Conservation (phyloP, 2,888 invertebrate species). For the Gerris lacustris region DNA sequence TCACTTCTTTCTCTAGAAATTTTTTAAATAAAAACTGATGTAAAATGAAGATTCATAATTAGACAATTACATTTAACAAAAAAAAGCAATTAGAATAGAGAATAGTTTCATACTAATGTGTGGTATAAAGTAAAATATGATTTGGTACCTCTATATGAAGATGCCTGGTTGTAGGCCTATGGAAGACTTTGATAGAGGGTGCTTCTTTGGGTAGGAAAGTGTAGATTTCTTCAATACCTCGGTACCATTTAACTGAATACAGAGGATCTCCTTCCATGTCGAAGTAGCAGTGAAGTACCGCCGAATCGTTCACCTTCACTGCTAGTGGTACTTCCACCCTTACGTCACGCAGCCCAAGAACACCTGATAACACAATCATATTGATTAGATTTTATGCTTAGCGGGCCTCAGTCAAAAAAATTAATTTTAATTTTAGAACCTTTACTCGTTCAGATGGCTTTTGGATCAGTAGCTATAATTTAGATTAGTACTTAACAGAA, state of each 20-base stretch:
- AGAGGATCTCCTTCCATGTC: conserved; percentile 8
- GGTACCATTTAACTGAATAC: conserved; percentile 7
- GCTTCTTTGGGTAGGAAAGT: conserved; percentile 5
- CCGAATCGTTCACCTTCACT: background rate
- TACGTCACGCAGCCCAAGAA: conserved; percentile 2
- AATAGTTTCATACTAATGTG: no score
- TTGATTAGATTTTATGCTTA: no score
- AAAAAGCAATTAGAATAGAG: no score
- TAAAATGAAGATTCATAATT: no score
- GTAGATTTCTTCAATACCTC: conserved; percentile 4
- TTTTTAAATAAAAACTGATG: no score
- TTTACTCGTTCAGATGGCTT: no score
- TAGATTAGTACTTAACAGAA: no score
- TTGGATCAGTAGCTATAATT: no score
- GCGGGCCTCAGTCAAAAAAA: no score
- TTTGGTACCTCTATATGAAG: conserved; percentile 5
- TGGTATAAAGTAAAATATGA: background rate
- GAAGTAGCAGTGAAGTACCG: conserved; percentile 7
- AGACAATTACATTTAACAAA: no score
- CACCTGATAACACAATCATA: background rate
- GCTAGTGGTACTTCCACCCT: background rate
- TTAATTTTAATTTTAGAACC: no score
- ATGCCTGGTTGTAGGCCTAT: conserved; percentile 6
- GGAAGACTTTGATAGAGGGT: conserved; percentile 7
- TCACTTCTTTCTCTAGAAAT: no score